Base-by-base conservation (phyloP, 2,797 vertebrate species). In the Cyclopterus lumpus region DNA sequence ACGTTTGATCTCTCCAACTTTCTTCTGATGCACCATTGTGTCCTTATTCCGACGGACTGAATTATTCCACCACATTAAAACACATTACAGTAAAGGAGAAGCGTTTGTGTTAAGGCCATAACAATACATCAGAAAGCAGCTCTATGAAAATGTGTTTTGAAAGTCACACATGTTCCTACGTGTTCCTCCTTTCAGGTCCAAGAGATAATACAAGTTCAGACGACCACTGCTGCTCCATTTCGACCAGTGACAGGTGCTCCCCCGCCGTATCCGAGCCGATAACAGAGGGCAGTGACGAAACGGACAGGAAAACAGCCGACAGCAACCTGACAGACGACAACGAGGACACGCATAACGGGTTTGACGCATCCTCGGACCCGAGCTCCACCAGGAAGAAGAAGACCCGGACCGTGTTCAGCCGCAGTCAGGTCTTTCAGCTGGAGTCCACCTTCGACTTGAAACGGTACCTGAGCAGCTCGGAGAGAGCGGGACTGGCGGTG, bases 401-500 rank as follows among this genome's bases (percentile, higher is more conserved):
- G 87, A 97, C 96, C 5, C 94, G 97, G 24, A 97, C 97, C 0
- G 96, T 97, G 22, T 97, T 97, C 90, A 96, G 95, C 57, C 95
- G 96, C 71, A 97, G 95, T 69, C 97, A 98, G 88, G 97, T 98
- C 49, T 98, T 97, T 73, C 97, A 98, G 91, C 91, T 98, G 62
- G 97, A 99, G 86, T 97, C 97, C 77, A 97, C 97, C 3, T 99
- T 98, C 84, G 97, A 99, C 80, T 78, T 96, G 87, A 97, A 97
- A 68, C 95, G 97, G 36, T 97, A 96, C 77, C 92, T 96, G 72
- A 96, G 95, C 91, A 96, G 95, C 85, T 94, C 95, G 5, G 95
- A 96, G 75, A 91, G 96, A 49, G 95, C 95, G 0, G 94, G 94
- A 0, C 91, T 96, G 67, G 95, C 95, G 0, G 91, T 93, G 16